Evolutionary conservation across 1,140 invertebrate genomes (phyloP), one percentile per base, ranked within the genome.

Genomic region (Hydropsyche tenuis): DNA sequence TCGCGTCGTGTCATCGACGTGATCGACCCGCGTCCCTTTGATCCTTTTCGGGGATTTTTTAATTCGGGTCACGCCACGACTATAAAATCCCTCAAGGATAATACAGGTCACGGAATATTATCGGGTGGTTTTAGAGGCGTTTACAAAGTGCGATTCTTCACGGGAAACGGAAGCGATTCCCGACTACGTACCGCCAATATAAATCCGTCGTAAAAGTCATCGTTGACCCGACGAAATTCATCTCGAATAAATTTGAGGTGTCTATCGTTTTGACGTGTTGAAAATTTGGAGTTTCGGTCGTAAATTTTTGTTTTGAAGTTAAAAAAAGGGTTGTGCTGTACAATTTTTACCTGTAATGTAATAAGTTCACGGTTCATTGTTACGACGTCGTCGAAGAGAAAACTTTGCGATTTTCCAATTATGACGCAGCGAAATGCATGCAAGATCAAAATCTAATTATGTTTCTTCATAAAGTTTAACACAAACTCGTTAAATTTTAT

Each of bases 1-100:
- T 63, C 60, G 12, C 60, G 20, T 37, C 23, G 23, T 53, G 46
- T 48, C 46, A 18, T 14, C 18, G 48, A 53, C 14, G 16, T 53
- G 20, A 20, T 53, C 16, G 48, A 7, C 14, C 48, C 18, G 16
- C 48, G 20, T 53, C 48, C 48, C 48, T 18, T 9, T 18, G 48
- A 37, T 37, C 30, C 30, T 9, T 37, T 37, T 37, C 9, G 3
- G 30, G 30, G 63, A 14, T 43, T 14, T 12, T 18, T 23, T 53
- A 48, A 69, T 69, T 69, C 66, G 11, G 45, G 66, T 69, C 66
- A 69, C 66, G 66, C 42, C 18, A 27, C 11, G 23, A 12, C 45
- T 42, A 69, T 69, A 69, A 69, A 69, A 69, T 46, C 43, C 66
- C 45, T 69, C 45, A 42, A 69, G 9, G 46, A 37, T 37, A 53